Percentiles rank a stretch among this genome's conserved stretches.
Evolutionary conservation across 2,888 invertebrate species (phyloP).

Genomic region (Shargacucullia verbasci): DNA sequence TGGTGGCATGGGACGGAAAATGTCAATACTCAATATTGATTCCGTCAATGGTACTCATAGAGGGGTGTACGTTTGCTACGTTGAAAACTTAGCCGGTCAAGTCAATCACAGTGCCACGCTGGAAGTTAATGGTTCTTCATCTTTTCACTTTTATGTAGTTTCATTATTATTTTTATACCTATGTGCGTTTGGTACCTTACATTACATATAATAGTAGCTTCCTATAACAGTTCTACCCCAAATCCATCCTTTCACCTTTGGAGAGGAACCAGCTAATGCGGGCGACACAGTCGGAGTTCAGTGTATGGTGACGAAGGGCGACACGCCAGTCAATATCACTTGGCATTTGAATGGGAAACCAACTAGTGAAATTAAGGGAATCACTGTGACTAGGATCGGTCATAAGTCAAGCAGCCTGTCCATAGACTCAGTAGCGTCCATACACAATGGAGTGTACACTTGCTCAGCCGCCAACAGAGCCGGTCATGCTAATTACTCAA

Average conservation of each 20-base stretch:
- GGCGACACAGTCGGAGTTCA: constrained; percentile 93
- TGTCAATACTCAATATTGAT: constrained; percentile 92
- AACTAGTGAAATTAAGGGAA: constrained; percentile 86
- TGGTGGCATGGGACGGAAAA: constrained; percentile 90
- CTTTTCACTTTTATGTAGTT: constrained; percentile 58
- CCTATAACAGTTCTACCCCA: constrained; percentile 91
- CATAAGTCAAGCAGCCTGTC: constrained; percentile 91
- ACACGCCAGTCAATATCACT: constrained; percentile 92
- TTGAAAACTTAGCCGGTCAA: constrained; percentile 91
- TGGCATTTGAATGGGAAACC: constrained; percentile 93
- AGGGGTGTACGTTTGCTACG: constrained; percentile 93
- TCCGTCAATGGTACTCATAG: constrained; percentile 91
- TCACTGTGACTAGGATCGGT: constrained; percentile 89
- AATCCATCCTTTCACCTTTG: constrained; percentile 94
- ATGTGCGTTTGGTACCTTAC: constrained; percentile 39
- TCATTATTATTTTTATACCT: constrained; percentile 49
- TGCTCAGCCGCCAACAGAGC: constrained; percentile 92
- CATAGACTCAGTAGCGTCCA: constrained; percentile 92
- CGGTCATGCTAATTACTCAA: constrained; percentile 90
- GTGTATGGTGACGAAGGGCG: constrained; percentile 94
- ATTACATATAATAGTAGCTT: constrained; percentile 48
- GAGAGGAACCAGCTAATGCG: constrained; percentile 93
- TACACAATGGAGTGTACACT: constrained; percentile 93
- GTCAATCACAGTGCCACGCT: constrained; percentile 91
- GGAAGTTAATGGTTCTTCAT: constrained; percentile 91